Conservation (phyloP, 2,797 vertebrate species). For the Trichosurus vulpecula region DNA sequence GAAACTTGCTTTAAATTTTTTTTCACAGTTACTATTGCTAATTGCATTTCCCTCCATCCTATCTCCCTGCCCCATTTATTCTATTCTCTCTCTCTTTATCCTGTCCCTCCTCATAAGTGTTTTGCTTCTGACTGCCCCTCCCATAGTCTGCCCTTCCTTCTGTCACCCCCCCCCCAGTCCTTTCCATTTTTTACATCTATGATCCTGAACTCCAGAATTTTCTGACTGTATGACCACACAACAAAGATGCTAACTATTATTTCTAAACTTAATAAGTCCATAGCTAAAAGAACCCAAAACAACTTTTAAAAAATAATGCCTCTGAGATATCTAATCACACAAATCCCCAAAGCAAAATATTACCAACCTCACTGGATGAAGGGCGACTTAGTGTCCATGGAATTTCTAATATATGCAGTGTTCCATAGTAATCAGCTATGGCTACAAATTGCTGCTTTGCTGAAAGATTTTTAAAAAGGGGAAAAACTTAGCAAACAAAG, state of each 20-base stretch:
- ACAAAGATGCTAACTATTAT: conserved; percentile 23
- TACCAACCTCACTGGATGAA: conserved; percentile 89
- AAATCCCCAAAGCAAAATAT: conserved; percentile 43
- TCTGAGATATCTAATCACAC: conserved; percentile 36
- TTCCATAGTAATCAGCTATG: conserved; percentile 89
- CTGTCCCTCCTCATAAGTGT: no score
- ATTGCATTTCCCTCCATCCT: no score
- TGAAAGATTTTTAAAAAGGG: conserved; percentile 79
- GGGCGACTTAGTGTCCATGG: conserved; percentile 87
- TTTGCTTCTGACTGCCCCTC: no score
- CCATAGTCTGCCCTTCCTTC: no score
- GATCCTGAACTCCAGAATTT: neutral
- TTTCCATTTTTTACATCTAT: neutral
- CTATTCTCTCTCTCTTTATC: no score
- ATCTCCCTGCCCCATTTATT: no score
- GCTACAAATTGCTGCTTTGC: conserved; percentile 93
- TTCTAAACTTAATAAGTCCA: conserved; percentile 19
- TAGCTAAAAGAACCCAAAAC: neutral
- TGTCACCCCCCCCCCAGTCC: no score
- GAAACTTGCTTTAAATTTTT: no score
- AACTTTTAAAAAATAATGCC: conserved; percentile 7
- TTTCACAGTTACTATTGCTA: no score
- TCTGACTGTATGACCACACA: neutral
- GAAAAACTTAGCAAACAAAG: conserved; percentile 43
- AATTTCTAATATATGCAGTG: conserved; percentile 91